Percentiles rank a stretch among this genome's conserved stretches.
These are phyloP conservation scores for Hyppa rectilinea DNA, from an alignment of 2,888 invertebrate species.

Conservation along the genomic window DNA sequence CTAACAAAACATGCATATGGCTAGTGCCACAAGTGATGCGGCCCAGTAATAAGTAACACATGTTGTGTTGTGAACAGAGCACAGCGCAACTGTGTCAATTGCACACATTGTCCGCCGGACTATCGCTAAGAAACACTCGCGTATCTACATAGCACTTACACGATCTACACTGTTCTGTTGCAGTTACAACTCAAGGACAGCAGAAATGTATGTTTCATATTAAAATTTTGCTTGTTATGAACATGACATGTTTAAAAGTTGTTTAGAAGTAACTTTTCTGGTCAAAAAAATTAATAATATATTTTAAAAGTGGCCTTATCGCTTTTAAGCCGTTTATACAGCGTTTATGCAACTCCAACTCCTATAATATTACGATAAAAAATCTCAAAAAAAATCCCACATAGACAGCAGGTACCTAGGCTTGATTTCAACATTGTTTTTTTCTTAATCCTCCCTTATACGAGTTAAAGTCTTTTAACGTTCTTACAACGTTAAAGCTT, in stretches of 20 bases:
- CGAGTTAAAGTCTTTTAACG: background rate
- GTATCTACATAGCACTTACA: constrained; percentile 40
- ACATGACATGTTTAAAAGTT: background rate
- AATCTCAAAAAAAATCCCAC: background rate
- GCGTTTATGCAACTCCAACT: background rate
- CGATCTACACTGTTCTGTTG: constrained; percentile 27
- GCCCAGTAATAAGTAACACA: constrained; percentile 53
- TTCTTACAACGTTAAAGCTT: background rate
- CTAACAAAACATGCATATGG: constrained; percentile 1
- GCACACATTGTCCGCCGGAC: constrained; percentile 44
- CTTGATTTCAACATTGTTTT: too few species aligned
- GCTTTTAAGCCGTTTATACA: background rate
- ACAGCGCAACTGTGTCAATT: constrained; percentile 56
- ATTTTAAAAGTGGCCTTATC: too few species aligned
- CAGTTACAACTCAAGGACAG: background rate
- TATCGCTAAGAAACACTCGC: constrained; percentile 47
- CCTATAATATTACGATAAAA: too few species aligned
- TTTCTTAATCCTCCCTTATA: background rate
- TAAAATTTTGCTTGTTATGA: background rate
- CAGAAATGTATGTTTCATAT: constrained; percentile 1
- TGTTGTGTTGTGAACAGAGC: constrained; percentile 54
- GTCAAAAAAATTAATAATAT: too few species aligned
- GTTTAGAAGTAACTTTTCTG: too few species aligned
- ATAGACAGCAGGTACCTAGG: background rate
- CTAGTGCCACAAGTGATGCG: constrained; percentile 29